Base-by-base conservation (phyloP, 1,140 invertebrate species). In the Listronotus bonariensis region DNA sequence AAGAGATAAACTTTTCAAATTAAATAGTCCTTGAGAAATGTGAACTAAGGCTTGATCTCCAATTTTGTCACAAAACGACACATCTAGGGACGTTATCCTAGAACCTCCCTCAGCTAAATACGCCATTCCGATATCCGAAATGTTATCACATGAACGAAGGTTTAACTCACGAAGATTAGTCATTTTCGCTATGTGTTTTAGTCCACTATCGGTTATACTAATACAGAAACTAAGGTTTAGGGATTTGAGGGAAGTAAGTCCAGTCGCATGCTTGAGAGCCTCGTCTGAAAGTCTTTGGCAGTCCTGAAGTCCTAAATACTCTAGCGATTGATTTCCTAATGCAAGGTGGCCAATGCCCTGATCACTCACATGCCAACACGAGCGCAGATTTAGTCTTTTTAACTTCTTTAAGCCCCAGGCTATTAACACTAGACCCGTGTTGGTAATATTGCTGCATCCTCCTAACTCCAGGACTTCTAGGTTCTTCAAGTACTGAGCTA, bases 61-160 rank as follows among this genome's bases (percentile, higher is more conserved):
- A 65, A 97, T 91, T 81, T 96, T 96, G 78, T 97, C 94, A 82
- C 95, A 97, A 79, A 97, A 97, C 46, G 93, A 96, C 0, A 97
- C 92, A 77, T 97, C 95, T 56, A 97, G 81, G 0, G 87, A 87
- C 10, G 87, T 85, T 43, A 97, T 86, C 55, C 89, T 80, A 38
- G 89, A 89, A 26, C 90, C 90, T 6, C 93, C 93, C 74, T 96
- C 92, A 0, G 93, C 92, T 18, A 97, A 82, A 78, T 94, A 95
- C 2, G 91, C 92, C 80, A 97, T 89, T 0, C 95, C 95, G 18
- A 89, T 88, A 77, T 97, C 94, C 7, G 92, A 93, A 9, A 97
- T 91, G 74, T 95, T 96, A 81, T 97, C 94, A 83, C 95, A 97
- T 8, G 92, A 92, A 63, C 94, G 82, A 31, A 98, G 82, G 76